Evolutionary conservation across 1,140 invertebrate genomes (phyloP), one percentile per base, ranked within the genome.

Genomic region (Drosophila nigrodunni): DNA sequence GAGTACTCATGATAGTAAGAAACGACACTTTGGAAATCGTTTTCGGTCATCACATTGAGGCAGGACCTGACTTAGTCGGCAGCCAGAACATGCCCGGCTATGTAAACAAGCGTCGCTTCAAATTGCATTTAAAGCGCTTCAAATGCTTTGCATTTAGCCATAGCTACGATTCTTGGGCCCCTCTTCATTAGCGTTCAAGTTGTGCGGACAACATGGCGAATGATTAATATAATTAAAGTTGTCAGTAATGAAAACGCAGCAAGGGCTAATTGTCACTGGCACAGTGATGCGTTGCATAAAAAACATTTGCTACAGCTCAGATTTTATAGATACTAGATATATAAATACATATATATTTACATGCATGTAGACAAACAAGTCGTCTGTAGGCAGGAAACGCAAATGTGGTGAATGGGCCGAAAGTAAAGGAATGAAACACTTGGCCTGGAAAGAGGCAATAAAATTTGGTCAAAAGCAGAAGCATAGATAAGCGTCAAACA

Each of bases 381-480:
- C 10, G 8, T 35, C 34, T 37, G 30, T 3, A 1, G 11, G 49
- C 21, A 54, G 11, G 10, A 4, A 54, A 13, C 2, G n/a, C 11
- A 37, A 37, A 54, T 49, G n/a, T 13, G 30, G 35, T 11, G 58
- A 25, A 50, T 58, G 62, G 69, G 69, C 13, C 35, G 25, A 46
- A 57, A 35, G 35, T 37, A 74, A 57, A 57, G 71, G 83, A 87
- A 87, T 54, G 59, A 69, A 75, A 70, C 66, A 77, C 66, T 87
- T 87, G 80, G 80, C 83, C 83, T 88, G 83, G 85, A 88, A 89
- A 78, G 73, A 71, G 83, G 85, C 83, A 88, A 88, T 88, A 88
- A 88, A 88, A 88, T 89, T 88, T 88, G 85, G 83, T 83, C 85
- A 89, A 89, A 80, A 80, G 77, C 69, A 79, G 76, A 72, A 73